Evolutionary conservation across 2,113 vertebrate species (phyloP).

Genomic region (Oreochromis spilurus): DNA sequence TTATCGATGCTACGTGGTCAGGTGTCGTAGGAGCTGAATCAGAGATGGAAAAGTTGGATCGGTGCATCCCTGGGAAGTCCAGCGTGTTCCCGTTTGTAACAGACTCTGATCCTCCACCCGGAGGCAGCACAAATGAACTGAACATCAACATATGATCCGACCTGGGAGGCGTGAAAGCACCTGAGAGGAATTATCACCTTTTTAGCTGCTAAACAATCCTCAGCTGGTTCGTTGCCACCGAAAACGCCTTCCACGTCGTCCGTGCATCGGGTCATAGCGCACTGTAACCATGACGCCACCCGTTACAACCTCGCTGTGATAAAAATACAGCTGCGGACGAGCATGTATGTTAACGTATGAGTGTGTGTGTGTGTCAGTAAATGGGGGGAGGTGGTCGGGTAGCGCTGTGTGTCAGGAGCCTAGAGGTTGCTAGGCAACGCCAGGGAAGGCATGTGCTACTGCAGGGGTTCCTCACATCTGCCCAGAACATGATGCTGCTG

Average conservation of each 20-base stretch:
- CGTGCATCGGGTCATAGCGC: not conserved
- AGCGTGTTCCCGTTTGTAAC: not conserved
- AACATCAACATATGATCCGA: not conserved
- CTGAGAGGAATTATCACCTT: not conserved
- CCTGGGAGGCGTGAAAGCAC: not conserved
- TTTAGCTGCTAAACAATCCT: not conserved
- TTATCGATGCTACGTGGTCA: not conserved
- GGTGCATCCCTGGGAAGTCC: not conserved
- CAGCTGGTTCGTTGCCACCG: rapidly evolving
- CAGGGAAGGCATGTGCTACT: conserved; percentile 56
- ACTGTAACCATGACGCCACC: not conserved
- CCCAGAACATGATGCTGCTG: conserved; percentile 32
- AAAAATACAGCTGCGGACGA: not conserved
- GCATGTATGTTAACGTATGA: not conserved
- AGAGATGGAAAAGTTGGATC: not conserved
- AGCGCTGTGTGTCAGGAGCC: conserved; percentile 57
- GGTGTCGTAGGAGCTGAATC: not conserved
- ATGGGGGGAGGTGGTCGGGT: not conserved
- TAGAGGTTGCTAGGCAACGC: conserved; percentile 73
- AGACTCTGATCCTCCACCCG: not conserved
- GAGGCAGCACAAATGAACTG: not conserved
- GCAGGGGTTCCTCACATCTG: conserved; percentile 62
- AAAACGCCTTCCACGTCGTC: not conserved
- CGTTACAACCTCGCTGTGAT: not conserved
- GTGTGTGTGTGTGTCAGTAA: not conserved